Percentiles rank a stretch among this genome's conserved stretches.
Conservation (phyloP, 2,888 invertebrate species). For the Hesperia comma region DNA sequence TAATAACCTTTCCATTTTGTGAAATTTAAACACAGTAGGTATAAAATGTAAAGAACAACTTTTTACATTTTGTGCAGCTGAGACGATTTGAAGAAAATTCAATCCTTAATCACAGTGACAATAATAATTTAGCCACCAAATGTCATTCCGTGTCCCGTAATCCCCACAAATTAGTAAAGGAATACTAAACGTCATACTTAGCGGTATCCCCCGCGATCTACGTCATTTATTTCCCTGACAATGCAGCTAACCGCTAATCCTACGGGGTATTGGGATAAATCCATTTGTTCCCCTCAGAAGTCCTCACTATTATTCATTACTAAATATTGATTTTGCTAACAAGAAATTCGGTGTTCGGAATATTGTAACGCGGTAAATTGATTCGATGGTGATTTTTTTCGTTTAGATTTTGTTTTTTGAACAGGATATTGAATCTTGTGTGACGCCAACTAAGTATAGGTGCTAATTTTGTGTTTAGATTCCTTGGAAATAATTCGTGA, state of each 20-base stretch:
- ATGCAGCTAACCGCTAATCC: constrained; percentile 58
- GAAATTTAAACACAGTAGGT: no score
- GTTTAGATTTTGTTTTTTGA: no score
- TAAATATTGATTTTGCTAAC: constrained; percentile 37
- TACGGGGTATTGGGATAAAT: constrained; percentile 53
- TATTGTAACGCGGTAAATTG: neutral
- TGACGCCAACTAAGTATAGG: no score
- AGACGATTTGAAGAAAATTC: neutral
- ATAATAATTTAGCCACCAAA: constrained; percentile 1
- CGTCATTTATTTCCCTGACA: constrained; percentile 41
- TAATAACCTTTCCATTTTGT: no score
- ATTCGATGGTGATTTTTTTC: neutral
- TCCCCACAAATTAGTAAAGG: constrained; percentile 53
- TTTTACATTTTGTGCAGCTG: no score
- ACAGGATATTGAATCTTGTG: no score
- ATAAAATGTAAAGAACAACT: no score
- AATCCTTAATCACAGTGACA: neutral
- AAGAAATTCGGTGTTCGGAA: constrained; percentile 15
- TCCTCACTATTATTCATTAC: constrained; percentile 42
- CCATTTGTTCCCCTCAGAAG: constrained; percentile 45
- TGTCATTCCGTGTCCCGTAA: constrained; percentile 41
- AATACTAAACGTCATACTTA: constrained; percentile 57
- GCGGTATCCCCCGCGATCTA: constrained; percentile 59
- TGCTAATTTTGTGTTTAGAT: no score
- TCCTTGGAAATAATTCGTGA: no score